Evolutionary conservation across 2,888 invertebrate genomes (phyloP).

Genomic region (Nemotelus pantherinus): DNA sequence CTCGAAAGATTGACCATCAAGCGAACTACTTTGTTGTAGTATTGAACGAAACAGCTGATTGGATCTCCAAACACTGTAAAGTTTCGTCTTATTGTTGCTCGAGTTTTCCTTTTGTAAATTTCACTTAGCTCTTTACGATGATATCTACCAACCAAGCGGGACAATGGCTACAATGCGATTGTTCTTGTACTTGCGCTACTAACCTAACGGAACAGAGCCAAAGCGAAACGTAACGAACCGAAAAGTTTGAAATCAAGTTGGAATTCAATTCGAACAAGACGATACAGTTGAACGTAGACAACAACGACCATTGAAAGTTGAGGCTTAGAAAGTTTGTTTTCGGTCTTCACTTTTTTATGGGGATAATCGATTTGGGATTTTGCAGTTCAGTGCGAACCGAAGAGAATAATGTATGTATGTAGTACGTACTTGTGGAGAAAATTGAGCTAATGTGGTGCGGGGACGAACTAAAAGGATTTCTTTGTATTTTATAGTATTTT

Average conservation of each 20-base stretch:
- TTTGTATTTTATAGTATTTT: conserved; percentile 13
- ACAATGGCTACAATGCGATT: conserved; percentile 38
- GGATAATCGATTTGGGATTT: conserved; percentile 37
- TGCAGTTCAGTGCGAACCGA: conserved; percentile 1
- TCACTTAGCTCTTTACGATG: conserved; percentile 47
- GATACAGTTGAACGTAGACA: background rate
- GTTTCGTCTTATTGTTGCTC: conserved; percentile 43
- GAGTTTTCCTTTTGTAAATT: conserved; percentile 48
- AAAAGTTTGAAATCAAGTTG: conserved; percentile 21
- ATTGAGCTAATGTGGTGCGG: conserved; percentile 24
- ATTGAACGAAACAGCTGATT: conserved; percentile 33
- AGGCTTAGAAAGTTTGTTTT: conserved; percentile 29
- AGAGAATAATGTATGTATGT: background rate
- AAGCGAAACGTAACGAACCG: background rate
- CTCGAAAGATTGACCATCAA: background rate
- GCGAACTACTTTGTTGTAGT: background rate
- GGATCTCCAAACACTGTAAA: conserved; percentile 44
- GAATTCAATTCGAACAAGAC: background rate
- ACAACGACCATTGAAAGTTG: conserved; percentile 15
- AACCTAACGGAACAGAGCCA: no score
- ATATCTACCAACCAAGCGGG: conserved; percentile 20
- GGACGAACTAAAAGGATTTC: conserved; percentile 3
- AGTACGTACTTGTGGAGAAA: background rate
- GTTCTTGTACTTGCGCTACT: conserved; percentile 7
- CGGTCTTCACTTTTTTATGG: conserved; percentile 3